Conservation (phyloP, 2,888 invertebrate species). For the Allacma fusca region DNA sequence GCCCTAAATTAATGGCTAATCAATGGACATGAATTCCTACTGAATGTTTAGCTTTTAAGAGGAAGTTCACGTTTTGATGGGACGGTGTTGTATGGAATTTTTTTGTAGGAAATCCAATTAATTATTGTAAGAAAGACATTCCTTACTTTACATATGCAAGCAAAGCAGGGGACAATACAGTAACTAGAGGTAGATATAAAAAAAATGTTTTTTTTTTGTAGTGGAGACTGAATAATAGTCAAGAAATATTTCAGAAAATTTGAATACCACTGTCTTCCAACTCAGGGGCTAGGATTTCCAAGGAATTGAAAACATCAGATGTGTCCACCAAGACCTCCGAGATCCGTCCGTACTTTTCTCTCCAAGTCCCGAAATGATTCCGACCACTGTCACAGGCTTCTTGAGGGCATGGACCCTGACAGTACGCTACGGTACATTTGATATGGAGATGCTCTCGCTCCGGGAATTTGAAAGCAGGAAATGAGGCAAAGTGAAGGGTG, state of each 20-base stretch:
- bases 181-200: no score
- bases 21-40: no score
- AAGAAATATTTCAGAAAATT: constrained; percentile 27
- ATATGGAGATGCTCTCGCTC: constrained; percentile 79
- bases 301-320: constrained; percentile 80
- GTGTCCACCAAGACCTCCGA: constrained; percentile 68
- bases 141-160: no score
- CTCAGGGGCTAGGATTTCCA: constrained; percentile 80
- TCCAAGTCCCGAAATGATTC: constrained; percentile 60
- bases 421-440: constrained; percentile 80
- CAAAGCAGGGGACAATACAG: no score
- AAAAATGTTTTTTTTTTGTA: no score
- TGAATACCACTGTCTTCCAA: constrained; percentile 67
- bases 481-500: constrained; percentile 68
- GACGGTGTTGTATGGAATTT: no score
- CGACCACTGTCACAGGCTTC: constrained; percentile 64
- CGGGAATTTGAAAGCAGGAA: constrained; percentile 84
- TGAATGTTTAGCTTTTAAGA: no score
- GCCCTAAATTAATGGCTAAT: neutral
- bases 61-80: no score
- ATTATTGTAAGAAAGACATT: no score
- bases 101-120: no score
- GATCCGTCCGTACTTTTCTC: constrained; percentile 59
- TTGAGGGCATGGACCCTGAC: constrained; percentile 74
- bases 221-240: neutral